Evolutionary conservation across 2,888 invertebrate species (phyloP), one percentile per base, ranked within the genome.

Genomic region (Barypeithes pellucidus): DNA sequence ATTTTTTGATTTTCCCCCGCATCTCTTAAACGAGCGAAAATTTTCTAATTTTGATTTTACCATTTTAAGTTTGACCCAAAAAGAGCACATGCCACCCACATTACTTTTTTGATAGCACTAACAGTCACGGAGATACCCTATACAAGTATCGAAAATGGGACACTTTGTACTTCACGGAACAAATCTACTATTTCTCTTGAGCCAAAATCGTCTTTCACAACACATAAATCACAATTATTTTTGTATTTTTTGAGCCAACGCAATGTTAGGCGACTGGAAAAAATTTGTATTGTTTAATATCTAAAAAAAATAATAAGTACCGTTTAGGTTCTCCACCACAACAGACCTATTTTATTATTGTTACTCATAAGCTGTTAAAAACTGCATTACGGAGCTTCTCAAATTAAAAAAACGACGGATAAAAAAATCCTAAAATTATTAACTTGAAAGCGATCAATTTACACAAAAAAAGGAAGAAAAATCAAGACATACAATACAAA

Each of bases 341-440:
- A 16, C 43, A 16, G 2, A 65, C 18, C 24, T 14, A n/a, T 45
- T 59, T 65, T 24, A 59, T 41, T 66, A 22, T 47, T 66, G 36
- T 12, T 63, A 57, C 45, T 75, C 71, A 45, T 72, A 52, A 67
- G 71, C 73, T 54, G 63, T 65, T 62, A 60, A 66, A 60, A 71
- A 54, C 43, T n/a, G 24, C 52, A 52, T 29, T 29, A 47, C 7
- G 1, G 29, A 52, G 7, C 52, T 52, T 0, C 29, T 18, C 7
- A 50, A 57, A 33, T 29, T 16, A 29, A 54, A 54, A 57, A 36
- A 57, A 33, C 11, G 75, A 76, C 69, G 65, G 78, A 75, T 75
- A 57, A 68, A 69, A 67, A 59, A 77, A 72, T 77, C 76, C 76
- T 77, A 75, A 77, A 75, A 41, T 72, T 66, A 72, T 71, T 71